Evolutionary conservation across 2,797 vertebrate species (phyloP), one percentile per base, ranked within the genome.

Genomic region (Arremon brunneinucha): DNA sequence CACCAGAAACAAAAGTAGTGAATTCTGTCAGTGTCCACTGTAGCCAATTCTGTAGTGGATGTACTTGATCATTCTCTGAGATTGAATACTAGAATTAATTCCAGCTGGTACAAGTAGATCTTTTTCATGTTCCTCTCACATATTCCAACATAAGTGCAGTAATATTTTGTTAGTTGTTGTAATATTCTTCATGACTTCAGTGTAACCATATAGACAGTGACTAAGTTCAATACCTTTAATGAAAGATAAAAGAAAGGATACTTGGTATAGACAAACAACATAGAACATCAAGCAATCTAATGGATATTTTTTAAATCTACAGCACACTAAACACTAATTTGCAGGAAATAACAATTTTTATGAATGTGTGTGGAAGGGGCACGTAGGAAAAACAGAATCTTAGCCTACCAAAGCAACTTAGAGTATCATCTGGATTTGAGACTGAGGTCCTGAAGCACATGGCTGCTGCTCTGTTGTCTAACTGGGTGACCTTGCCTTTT

Each of bases 361-460:
- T 76, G 19, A 50, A 56, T 39, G 8, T 12, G 1, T 14, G 5
- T 52, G 26, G 14, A 47, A 44, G 8, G 3, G 8, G 0, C 5
- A 34, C 55, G 34, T 67, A 86, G 71, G 14, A 8, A 82, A 78
- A 76, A 41, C 39, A 83, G 21, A 44, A 32, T 44, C 13, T 24
- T 72, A 69, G 8, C 30, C 18, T 62, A 26, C 8, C 22, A 39
- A 50, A 32, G 32, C 6, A 46, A 4, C 1, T 30, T 59, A 49
- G 24, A 59, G 32, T 59, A 50, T 41, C 24, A 37, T 75, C 64
- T 81, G 32, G 2, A 2, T 69, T 95, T 81, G 35, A 69, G 55
- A 35, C 11, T 69, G 32, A 69, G 12, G 2, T 49, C 28, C 32
- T 78, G 24, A 91, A 86, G 21, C 11, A 50, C 26, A 26, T 19